Percentiles rank a stretch among this genome's conserved stretches.
Evolutionary conservation across 2,888 invertebrate species (phyloP).

Genomic region (Cephus nigrinus): DNA sequence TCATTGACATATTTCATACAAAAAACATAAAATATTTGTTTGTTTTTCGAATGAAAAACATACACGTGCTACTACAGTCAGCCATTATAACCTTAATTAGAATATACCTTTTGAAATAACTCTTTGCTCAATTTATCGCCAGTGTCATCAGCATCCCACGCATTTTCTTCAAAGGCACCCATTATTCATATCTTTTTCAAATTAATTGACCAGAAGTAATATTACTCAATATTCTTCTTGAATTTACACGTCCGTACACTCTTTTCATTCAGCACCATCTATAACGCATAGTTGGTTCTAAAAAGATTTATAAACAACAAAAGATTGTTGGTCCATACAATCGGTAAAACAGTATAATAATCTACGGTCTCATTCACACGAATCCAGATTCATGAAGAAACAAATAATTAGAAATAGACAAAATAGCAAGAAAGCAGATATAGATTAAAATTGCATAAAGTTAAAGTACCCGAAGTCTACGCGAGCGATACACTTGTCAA

Average conservation of each 20-base stretch:
- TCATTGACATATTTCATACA: neutral
- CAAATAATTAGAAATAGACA: neutral
- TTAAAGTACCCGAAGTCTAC: neutral
- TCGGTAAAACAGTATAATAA: neutral
- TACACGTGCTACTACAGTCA: neutral
- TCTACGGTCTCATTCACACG: neutral
- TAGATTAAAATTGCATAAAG: neutral
- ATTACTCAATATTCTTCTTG: neutral
- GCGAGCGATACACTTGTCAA: neutral
- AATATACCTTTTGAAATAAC: conserved; percentile 31
- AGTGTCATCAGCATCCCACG: conserved; percentile 37
- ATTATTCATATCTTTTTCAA: conserved; percentile 20
- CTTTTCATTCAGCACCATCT: neutral
- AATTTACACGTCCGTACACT: neutral
- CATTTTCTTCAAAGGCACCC: conserved; percentile 35
- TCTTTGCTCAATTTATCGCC: conserved; percentile 37
- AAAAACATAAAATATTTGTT: neutral
- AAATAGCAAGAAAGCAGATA: neutral
- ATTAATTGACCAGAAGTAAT: neutral
- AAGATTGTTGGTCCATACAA: neutral
- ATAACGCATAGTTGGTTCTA: neutral
- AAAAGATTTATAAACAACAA: neutral
- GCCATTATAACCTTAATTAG: conserved; percentile 21
- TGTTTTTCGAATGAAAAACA: neutral
- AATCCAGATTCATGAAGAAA: neutral